Base-by-base conservation (phyloP, 2,888 invertebrate species). In the Polyommatus iphigenia region DNA sequence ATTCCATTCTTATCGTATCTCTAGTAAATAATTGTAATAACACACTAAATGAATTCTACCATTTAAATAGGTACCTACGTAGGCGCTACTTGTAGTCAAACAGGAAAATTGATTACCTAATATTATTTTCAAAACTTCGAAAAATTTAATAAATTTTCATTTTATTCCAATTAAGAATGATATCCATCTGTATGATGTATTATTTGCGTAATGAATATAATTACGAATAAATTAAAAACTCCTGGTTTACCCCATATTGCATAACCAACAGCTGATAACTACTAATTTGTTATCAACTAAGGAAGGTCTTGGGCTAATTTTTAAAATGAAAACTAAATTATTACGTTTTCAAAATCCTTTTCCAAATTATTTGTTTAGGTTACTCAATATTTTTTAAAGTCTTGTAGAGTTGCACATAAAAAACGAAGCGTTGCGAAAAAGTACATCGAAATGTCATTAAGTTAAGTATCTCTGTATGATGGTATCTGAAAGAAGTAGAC, bases 401-500 rank as follows among this genome's bases (percentile, higher is more conserved):
- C 24, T 62, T 24, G 20, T 62, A 13, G 10, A 10, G 4, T 1
- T 13, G 67, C 29, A 15, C 29, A 32, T 76, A 67, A 73, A 71
- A 20, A 67, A 72, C 50, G 71, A 59, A 59, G 20, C 71, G 62
- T 62, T 76, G 67, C 78, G 71, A 78, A 62, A 78, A 67, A 79
- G 82, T 77, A 84, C 83, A 83, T 80, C 78, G 82, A 83, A 84
- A 83, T 76, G 76, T 82, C 81, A 82, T 84, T 83, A 84, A 78
- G 75, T 80, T 82, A 79, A 79, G 82, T 81, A 81, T 81, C 79
- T 82, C 81, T 81, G 79, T 54, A 54, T 78, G 84, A 83, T 84
- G 80, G 81, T 81, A 82, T 82, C 82, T 80, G 79, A 81, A 80
- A 81, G 81, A 83, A 87, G 86, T 79, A 86, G 73, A 78, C 87